Conservation (phyloP, 2,113 vertebrate species). For the Patagioenas fasciata region DNA sequence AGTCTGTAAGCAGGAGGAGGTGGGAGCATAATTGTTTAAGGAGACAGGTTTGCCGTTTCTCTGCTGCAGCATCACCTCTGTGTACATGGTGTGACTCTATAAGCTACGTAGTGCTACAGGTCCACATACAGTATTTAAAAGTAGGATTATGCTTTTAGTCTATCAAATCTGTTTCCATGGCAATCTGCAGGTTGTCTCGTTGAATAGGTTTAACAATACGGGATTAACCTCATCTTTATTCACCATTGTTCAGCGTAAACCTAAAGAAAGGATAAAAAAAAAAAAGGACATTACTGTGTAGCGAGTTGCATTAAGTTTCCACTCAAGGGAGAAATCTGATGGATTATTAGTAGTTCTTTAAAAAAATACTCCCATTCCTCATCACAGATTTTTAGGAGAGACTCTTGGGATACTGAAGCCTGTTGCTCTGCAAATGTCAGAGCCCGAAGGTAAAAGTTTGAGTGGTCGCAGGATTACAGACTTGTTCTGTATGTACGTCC, state of each 20-base stretch:
- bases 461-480: background rate
- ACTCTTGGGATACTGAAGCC: background rate
- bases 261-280: background rate
- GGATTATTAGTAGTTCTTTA: background rate
- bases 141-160: background rate
- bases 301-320: conserved; percentile 23
- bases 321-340: background rate
- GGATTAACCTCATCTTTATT: conserved; percentile 66
- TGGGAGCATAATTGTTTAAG: background rate
- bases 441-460: conserved; percentile 40
- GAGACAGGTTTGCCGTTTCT: background rate
- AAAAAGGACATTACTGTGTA: background rate
- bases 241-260: background rate
- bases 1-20: background rate
- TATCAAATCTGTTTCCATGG: conserved; percentile 61
- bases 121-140: background rate
- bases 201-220: conserved; percentile 35
- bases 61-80: background rate
- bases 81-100: background rate
- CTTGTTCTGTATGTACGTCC: background rate
- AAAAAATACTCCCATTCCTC: background rate
- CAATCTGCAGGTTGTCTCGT: conserved; percentile 51
- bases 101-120: background rate
- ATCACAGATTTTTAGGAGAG: background rate
- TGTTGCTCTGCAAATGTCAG: background rate